A percentile compares a stretch with the other conserved stretches of the same genome.
These are phyloP conservation scores for Zonotrichia leucophrys DNA, from an alignment of 2,113 vertebrate genomes.

Conservation along the genomic window DNA sequence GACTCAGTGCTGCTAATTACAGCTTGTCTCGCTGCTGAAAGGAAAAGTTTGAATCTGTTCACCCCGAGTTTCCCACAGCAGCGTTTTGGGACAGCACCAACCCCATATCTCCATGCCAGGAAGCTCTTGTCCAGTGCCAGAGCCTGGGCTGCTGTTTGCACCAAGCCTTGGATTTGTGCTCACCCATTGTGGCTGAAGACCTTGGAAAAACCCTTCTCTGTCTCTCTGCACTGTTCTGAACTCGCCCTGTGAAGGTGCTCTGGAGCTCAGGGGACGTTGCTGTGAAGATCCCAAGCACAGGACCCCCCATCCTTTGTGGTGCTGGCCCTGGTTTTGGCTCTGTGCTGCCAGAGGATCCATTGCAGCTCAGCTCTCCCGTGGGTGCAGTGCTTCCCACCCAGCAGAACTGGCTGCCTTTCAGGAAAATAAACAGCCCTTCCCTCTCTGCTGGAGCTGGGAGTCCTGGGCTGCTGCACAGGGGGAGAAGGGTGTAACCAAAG, in stretches of 20 bases:
- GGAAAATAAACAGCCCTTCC: not conserved
- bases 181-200: rapidly evolving
- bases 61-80: not conserved
- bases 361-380: not conserved
- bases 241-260: not conserved
- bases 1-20: not conserved
- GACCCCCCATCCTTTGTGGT: rapidly evolving
- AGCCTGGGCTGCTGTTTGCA: not conserved
- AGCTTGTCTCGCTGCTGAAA: not conserved
- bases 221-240: rapidly evolving
- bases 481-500: not conserved
- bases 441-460: not conserved
- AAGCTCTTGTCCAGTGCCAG: not conserved
- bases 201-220: not conserved
- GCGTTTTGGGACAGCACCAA: not conserved
- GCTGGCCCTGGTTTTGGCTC: not conserved
- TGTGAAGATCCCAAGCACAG: not conserved
- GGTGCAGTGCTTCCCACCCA: rapidly evolving
- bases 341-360: rapidly evolving
- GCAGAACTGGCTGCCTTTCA: not conserved
- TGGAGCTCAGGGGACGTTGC: not conserved
- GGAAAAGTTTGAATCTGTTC: not conserved
- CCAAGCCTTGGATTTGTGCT: not conserved
- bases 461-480: not conserved
- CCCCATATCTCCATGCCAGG: not conserved